Base-by-base conservation (phyloP, 2,888 invertebrate species). In the Trissolcus brochymenae region DNA sequence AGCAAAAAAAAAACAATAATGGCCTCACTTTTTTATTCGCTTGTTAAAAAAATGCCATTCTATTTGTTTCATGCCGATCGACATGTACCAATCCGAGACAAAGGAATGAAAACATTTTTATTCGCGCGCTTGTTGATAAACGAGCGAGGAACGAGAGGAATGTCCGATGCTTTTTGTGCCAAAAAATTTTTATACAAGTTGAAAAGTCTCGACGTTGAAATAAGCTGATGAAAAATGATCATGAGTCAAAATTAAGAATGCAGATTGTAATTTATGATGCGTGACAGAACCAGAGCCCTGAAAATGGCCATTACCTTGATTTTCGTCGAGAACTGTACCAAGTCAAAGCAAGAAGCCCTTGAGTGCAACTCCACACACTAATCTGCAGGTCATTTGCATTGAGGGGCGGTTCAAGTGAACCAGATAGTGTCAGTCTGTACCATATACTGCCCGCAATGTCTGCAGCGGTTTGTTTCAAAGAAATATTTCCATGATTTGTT, bases 361-460 rank as follows among this genome's bases (percentile, higher is more conserved):
- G 65, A 76, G 73, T 67, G 61, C 66, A 70, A 75, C 76, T 70
- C 62, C 64, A 74, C 72, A 77, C 81, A 81, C 82, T 83, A 84
- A 84, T 84, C 83, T 81, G 79, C 81, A 79, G 82, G 84, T 83
- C 84, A 82, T 83, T 79, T 81, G 78, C 84, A 80, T 83, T 81
- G 78, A 81, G 82, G 80, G 79, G 79, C 77, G 64, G 66, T 65
- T 75, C 79, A 68, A 61, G 68, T 61, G 61, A 67, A 49, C 64
- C 73, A 68, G 60, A 68, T 77, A 60, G 77, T 46, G 35, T 49
- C 43, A 14, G 50, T 49, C 57, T 57, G 57, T 60, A 57, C 59
- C 68, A 55, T 66, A 70, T 60, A 73, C 73, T 60, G 60, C 50
- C 56, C 73, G 65, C 73, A 78, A 78, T 73, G 70, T 70, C 56